Percentiles rank a stretch among this genome's conserved stretches.
Evolutionary conservation across 64 coral and sea anemone genomes (phyloP).

Genomic region (Orbicella faveolata): DNA sequence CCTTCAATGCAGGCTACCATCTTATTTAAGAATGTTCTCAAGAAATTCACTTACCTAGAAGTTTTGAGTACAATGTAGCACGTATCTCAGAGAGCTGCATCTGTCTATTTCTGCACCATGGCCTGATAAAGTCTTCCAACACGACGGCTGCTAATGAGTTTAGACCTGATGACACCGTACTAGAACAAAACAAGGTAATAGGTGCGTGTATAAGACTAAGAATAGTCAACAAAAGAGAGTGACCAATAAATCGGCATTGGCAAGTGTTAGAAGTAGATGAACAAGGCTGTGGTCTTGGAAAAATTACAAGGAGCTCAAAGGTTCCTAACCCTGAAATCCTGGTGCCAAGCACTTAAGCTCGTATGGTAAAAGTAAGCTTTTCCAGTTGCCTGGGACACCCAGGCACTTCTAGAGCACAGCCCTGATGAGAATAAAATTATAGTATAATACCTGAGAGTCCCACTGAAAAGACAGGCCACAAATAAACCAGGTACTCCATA

Average conservation of each 20-base stretch:
- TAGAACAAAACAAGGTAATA: conserved; percentile 19
- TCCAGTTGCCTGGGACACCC: too few species aligned
- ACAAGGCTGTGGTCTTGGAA: too few species aligned
- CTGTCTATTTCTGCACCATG: conserved; percentile 38
- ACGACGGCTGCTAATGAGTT: conserved; percentile 95
- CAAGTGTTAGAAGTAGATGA: not conserved
- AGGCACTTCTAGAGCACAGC: not conserved
- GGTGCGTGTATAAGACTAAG: too few species aligned
- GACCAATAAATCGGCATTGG: too few species aligned
- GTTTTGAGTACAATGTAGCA: conserved; percentile 80
- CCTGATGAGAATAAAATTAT: not conserved
- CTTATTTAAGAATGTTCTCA: too few species aligned
- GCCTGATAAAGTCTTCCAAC: conserved; percentile 91
- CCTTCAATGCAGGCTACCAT: too few species aligned
- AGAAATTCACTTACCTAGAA: conserved; percentile 61
- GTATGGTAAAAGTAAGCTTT: too few species aligned
- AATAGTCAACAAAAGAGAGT: too few species aligned
- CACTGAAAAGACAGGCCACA: conserved; percentile 97
- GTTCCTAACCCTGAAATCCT: too few species aligned
- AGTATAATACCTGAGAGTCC: conserved; percentile 81
- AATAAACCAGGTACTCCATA: conserved; percentile 89
- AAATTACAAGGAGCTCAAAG: too few species aligned
- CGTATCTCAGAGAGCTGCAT: conserved; percentile 44
- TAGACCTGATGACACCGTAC: conserved; percentile 92
- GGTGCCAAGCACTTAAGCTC: too few species aligned